Percentiles rank a stretch among this genome's conserved stretches.
Conservation (phyloP, 2,797 vertebrate species). For the Falco peregrinus region DNA sequence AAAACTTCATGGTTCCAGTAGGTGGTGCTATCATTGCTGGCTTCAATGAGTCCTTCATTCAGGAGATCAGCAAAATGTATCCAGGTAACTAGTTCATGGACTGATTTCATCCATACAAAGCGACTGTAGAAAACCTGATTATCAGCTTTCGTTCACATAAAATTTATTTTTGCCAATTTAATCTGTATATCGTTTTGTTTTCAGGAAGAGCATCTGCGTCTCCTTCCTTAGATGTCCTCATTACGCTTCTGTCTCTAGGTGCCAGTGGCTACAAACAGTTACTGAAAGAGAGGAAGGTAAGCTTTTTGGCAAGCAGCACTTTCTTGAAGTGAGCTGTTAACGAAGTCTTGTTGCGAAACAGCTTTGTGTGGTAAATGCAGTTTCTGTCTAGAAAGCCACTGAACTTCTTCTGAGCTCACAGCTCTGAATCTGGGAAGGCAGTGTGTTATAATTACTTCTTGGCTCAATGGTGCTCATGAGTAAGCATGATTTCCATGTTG, state of each 20-base stretch:
- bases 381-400: not conserved
- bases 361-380: not conserved
- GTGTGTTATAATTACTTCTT: not conserved
- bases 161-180: not conserved
- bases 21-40: slow-evolving; percentile 98
- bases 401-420: not conserved
- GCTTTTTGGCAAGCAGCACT: not conserved
- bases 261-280: slow-evolving; percentile 90
- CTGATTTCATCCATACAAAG: slow-evolving; percentile 24
- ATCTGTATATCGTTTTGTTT: not conserved
- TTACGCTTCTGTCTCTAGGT: slow-evolving; percentile 93
- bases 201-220: slow-evolving; percentile 94
- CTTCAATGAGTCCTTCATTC: slow-evolving; percentile 89
- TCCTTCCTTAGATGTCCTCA: slow-evolving; percentile 93
- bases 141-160: not conserved
- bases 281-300: slow-evolving; percentile 93
- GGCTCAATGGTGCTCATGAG: not conserved
- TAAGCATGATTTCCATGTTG: not conserved
- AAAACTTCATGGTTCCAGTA: slow-evolving; percentile 99
- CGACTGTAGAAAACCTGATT: slow-evolving; percentile 37
- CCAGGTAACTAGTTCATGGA: slow-evolving; percentile 82
- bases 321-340: slow-evolving; percentile 16
- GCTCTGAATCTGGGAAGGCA: not conserved
- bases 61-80: slow-evolving; percentile 97
- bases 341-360: not conserved